phyloP scores from a whole-genome alignment of 2,113 vertebrate species.

The Corydoras maculifer region DNA sequence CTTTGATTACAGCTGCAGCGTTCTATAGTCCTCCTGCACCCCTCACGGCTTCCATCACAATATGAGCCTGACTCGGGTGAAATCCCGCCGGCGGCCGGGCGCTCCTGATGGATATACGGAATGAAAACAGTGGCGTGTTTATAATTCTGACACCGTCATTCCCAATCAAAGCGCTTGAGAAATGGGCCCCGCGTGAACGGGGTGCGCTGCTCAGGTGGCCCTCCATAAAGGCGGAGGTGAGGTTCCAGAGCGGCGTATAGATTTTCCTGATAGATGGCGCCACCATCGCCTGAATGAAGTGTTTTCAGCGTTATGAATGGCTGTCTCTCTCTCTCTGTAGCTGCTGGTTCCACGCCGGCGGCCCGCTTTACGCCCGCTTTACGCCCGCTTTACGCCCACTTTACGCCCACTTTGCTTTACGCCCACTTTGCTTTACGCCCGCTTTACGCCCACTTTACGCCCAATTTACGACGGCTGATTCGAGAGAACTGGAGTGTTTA shows the following conservation, averaged over 20 bases:
- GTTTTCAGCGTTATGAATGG: conserved; percentile 83
- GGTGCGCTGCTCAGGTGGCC: conserved; percentile 77
- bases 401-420: too few species aligned
- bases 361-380: neutral
- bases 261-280: conserved; percentile 98
- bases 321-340: conserved; percentile 39
- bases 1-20: neutral
- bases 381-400: too few species aligned
- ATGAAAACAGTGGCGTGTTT: conserved; percentile 69
- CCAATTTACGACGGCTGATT: neutral
- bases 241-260: conserved; percentile 90
- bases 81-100: conserved; percentile 50
- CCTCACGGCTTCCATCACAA: too few species aligned
- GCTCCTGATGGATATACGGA: conserved; percentile 77
- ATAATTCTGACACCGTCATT: conserved; percentile 91
- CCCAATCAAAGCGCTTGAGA: conserved; percentile 83
- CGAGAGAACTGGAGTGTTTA: conserved; percentile 15
- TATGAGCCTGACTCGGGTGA: too few species aligned
- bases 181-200: conserved; percentile 77
- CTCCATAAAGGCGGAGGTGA: conserved; percentile 91
- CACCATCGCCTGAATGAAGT: conserved; percentile 98
- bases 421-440: neutral
- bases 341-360: too few species aligned
- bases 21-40: neutral
- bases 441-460: too few species aligned